Conservation (phyloP, 2,888 invertebrate genomes). For the Empis livida region DNA sequence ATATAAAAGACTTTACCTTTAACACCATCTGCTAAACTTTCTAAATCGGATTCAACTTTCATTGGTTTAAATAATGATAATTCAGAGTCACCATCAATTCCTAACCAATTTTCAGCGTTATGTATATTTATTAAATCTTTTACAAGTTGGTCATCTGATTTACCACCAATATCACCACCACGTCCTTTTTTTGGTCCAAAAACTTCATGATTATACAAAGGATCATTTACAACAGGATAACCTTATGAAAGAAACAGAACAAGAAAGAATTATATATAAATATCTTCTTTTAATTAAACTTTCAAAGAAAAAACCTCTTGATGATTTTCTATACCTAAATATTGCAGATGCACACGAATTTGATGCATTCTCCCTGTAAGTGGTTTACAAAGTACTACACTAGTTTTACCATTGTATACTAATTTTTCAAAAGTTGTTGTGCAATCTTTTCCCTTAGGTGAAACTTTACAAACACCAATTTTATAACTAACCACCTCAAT, state of each 20-base stretch:
- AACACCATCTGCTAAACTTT: slow-evolving; percentile 26
- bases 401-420: slow-evolving; percentile 77
- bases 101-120: slow-evolving; percentile 89
- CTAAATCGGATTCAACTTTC: slow-evolving; percentile 50
- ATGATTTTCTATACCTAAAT: slow-evolving; percentile 54
- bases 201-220: slow-evolving; percentile 89
- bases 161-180: slow-evolving; percentile 75
- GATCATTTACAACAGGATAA: slow-evolving; percentile 94
- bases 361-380: slow-evolving; percentile 98
- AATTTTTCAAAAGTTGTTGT: slow-evolving; percentile 82
- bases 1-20: slow-evolving; percentile 31
- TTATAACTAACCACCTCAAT: slow-evolving; percentile 91
- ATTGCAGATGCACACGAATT: slow-evolving; percentile 96
- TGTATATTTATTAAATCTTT: slow-evolving; percentile 81
- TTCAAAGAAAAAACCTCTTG: not conserved
- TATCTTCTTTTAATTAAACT: no score
- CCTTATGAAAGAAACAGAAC: slow-evolving; percentile 41
- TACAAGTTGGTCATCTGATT: slow-evolving; percentile 79
- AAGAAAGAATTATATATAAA: no score
- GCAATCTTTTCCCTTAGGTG: slow-evolving; percentile 85
- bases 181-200: slow-evolving; percentile 91
- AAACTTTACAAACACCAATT: slow-evolving; percentile 91
- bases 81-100: slow-evolving; percentile 79
- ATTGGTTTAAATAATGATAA: slow-evolving; percentile 64
- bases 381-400: slow-evolving; percentile 88